phyloP scores from a whole-genome alignment of 2,113 vertebrate genomes.

The Nothoprocta pentlandii region DNA sequence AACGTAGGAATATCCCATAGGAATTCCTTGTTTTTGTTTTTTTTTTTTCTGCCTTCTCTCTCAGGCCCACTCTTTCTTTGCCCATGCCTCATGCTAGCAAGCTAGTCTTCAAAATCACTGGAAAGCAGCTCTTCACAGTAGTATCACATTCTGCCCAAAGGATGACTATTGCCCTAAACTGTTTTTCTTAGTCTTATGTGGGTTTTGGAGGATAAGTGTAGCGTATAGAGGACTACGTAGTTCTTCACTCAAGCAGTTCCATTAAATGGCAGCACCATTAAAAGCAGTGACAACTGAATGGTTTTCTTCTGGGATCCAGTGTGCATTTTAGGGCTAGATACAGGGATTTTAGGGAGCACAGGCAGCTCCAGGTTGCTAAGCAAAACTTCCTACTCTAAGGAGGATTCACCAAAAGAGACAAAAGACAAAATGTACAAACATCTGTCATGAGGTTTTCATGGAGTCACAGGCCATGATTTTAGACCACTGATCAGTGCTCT shows the following conservation, averaged over 20 bases:
- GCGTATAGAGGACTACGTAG: not conserved
- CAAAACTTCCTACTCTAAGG: not conserved
- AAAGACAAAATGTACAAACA: not conserved
- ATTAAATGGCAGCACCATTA: not conserved
- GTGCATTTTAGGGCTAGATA: not conserved
- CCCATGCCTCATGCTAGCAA: not conserved
- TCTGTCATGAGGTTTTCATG: not conserved
- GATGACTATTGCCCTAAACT: not conserved
- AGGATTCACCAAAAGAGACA: not conserved
- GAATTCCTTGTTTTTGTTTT: not conserved
- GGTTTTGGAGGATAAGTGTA: not conserved
- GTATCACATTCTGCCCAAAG: not conserved
- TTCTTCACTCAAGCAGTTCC: not conserved
- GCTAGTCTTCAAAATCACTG: not conserved
- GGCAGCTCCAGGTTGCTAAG: not conserved
- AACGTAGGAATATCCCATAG: not conserved
- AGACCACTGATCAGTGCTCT: not conserved
- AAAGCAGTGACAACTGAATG: not conserved
- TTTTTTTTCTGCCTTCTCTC: not conserved
- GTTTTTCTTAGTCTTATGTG: not conserved
- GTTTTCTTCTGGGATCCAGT: not conserved
- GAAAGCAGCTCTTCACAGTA: not conserved
- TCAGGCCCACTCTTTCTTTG: not conserved
- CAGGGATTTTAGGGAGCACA: not conserved
- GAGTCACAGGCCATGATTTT: not conserved